Percentiles rank a stretch among this genome's conserved stretches.
Conservation (phyloP, 2,888 invertebrate species). For the Dorcus hopei region DNA sequence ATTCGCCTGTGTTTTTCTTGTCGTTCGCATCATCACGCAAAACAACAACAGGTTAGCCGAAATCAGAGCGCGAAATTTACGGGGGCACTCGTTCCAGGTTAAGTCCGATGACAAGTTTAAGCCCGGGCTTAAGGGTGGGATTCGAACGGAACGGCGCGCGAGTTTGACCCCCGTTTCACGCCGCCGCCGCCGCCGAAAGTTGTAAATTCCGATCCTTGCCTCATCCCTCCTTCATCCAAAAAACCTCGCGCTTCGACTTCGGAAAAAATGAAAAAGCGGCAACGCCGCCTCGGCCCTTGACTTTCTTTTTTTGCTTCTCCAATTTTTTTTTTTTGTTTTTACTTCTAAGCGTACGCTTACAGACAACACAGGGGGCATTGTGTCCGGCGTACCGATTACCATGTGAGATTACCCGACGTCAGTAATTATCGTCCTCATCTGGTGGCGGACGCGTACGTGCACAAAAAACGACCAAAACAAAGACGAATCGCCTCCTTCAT, state of each 20-base stretch:
- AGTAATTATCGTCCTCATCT: not conserved
- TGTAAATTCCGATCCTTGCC: no score
- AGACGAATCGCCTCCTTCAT: not conserved
- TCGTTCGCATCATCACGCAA: no score
- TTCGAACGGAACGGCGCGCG: slow-evolving; percentile 7
- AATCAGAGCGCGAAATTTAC: slow-evolving; percentile 12
- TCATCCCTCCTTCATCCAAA: no score
- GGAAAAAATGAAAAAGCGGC: no score
- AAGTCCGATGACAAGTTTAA: slow-evolving; percentile 29
- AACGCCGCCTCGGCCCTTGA: no score
- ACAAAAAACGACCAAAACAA: no score
- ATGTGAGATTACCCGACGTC: not conserved
- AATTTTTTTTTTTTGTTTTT: no score
- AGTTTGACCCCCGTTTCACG: slow-evolving; percentile 14
- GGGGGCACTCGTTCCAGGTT: slow-evolving; percentile 15
- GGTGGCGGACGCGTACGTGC: not conserved
- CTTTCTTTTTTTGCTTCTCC: no score
- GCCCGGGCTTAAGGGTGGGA: slow-evolving; percentile 24
- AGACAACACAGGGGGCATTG: no score
- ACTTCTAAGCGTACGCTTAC: no score
- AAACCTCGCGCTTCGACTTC: no score
- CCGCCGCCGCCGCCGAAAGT: not conserved
- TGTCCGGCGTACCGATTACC: not conserved
- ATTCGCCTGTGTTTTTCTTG: no score
- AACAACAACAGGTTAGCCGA: slow-evolving; percentile 11